Percentiles rank a stretch among this genome's conserved stretches.
Conservation (phyloP, 2,888 invertebrate species). For the Silvanus unidentatus region DNA sequence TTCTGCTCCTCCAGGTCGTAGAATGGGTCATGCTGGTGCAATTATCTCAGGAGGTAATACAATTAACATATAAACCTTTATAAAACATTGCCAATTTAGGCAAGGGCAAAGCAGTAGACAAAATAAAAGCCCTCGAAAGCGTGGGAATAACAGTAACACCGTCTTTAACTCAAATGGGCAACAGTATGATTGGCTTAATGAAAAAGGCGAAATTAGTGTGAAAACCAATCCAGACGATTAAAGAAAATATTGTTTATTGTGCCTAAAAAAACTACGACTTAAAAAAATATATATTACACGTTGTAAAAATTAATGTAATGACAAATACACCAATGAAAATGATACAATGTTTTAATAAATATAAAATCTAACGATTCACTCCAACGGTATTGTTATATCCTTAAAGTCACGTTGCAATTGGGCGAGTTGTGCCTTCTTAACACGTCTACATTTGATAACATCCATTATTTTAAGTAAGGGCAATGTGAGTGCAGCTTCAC, state of each 20-base stretch:
- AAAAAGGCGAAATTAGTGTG: slow-evolving; percentile 7
- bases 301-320: background rate
- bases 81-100: slow-evolving; percentile 47
- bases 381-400: slow-evolving; percentile 22
- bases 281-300: background rate
- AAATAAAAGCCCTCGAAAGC: slow-evolving; percentile 24
- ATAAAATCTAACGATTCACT: slow-evolving; percentile 3
- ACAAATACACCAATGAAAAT: slow-evolving; percentile 1
- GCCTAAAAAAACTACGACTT: no score
- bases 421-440: slow-evolving; percentile 29
- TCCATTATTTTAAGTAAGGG: slow-evolving; percentile 29
- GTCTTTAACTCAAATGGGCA: slow-evolving; percentile 26
- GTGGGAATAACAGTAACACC: slow-evolving; percentile 24
- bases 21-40: slow-evolving; percentile 99
- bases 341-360: background rate
- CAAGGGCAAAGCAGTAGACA: slow-evolving; percentile 58
- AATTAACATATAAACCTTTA: background rate
- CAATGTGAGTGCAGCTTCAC: slow-evolving; percentile 31
- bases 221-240: no score
- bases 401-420: slow-evolving; percentile 24
- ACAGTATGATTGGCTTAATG: slow-evolving; percentile 16
- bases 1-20: slow-evolving; percentile 92
- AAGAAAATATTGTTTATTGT: no score
- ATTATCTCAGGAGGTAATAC: slow-evolving; percentile 78
- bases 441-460: slow-evolving; percentile 30